These are phyloP conservation scores for Luehdorfia chinensis DNA, from an alignment of 1,140 invertebrate species.

Conservation along the genomic window DNA sequence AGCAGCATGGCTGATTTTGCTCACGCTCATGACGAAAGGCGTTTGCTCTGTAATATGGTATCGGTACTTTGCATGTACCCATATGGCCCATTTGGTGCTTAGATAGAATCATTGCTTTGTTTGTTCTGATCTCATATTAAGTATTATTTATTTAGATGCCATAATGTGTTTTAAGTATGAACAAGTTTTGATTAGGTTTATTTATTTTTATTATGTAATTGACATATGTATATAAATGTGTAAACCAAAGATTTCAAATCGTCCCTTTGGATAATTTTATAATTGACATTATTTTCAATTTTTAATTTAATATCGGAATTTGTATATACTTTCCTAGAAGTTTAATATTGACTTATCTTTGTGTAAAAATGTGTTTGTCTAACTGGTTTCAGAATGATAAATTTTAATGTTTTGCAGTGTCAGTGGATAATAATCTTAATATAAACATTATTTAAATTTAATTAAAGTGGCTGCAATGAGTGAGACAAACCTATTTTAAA, in stretches of 20 bases:
- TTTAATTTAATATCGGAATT: slow-evolving; percentile 15
- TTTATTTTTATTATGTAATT: slow-evolving; percentile 45
- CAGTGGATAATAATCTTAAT: no score
- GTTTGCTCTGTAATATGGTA: not conserved
- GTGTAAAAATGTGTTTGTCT: slow-evolving; percentile 10
- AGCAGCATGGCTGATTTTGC: not conserved
- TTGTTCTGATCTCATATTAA: slow-evolving; percentile 74
- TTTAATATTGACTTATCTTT: not conserved
- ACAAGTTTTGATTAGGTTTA: slow-evolving; percentile 59
- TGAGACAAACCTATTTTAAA: slow-evolving; percentile 10
- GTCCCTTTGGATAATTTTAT: slow-evolving; percentile 53
- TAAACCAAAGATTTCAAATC: slow-evolving; percentile 65
- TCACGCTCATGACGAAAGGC: not conserved
- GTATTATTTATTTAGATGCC: slow-evolving; percentile 74
- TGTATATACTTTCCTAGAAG: slow-evolving; percentile 19
- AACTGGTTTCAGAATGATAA: slow-evolving; percentile 9
- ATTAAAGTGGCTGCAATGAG: slow-evolving; percentile 10
- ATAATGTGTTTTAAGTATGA: slow-evolving; percentile 57
- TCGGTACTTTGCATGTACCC: not conserved
- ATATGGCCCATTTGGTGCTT: slow-evolving; percentile 58
- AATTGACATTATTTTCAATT: slow-evolving; percentile 27
- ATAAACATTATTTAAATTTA: no score
- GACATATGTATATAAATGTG: slow-evolving; percentile 63
- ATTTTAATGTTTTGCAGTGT: no score
- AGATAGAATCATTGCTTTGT: slow-evolving; percentile 45